phyloP scores from a whole-genome alignment of 2,888 invertebrate genomes.

The Catocala sponsa region DNA sequence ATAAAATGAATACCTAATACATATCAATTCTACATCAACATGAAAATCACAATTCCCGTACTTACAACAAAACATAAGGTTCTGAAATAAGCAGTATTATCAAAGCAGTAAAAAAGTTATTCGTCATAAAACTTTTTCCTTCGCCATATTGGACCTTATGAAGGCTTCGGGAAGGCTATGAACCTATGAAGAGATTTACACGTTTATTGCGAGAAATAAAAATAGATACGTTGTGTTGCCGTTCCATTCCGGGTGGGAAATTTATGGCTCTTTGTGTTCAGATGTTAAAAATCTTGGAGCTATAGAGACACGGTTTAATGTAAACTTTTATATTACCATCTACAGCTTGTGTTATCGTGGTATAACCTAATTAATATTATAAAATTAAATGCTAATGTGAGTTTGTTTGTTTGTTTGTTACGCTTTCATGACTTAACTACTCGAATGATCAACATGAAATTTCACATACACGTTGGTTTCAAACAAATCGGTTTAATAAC shows the following conservation, averaged over 20 bases:
- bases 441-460: too few relatives aligned
- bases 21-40: background rate
- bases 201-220: conserved; percentile 48
- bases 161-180: conserved; percentile 24
- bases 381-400: too few relatives aligned
- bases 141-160: conserved; percentile 19
- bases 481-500: too few relatives aligned
- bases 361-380: too few relatives aligned
- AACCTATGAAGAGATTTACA: conserved; percentile 39
- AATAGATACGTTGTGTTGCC: conserved; percentile 26
- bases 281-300: background rate
- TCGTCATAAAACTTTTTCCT: conserved; percentile 56
- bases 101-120: conserved; percentile 65
- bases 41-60: conserved; percentile 1
- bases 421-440: too few relatives aligned
- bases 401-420: too few relatives aligned
- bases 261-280: conserved; percentile 12
- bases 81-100: conserved; percentile 54
- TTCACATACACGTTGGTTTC: too few relatives aligned
- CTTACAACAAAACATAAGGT: conserved; percentile 10
- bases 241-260: conserved; percentile 16
- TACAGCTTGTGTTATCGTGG: too few relatives aligned
- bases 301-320: too few relatives aligned
- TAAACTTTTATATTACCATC: too few relatives aligned
- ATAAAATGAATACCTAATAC: too few relatives aligned